A percentile compares a stretch with the other conserved stretches of the same genome.
These are phyloP conservation scores for Micrasema minimum DNA, from an alignment of 1,140 invertebrate species.

Conservation along the genomic window DNA sequence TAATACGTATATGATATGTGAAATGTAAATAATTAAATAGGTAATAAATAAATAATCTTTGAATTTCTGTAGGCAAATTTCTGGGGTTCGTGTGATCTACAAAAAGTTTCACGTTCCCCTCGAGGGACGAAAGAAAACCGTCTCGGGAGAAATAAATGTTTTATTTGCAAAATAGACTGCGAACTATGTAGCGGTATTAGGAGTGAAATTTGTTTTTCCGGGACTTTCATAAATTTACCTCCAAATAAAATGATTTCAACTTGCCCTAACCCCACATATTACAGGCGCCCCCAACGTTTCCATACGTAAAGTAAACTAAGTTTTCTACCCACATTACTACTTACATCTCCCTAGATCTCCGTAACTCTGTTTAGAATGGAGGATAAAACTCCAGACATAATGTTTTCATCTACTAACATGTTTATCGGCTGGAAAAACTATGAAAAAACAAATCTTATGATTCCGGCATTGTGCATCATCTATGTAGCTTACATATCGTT, in stretches of 20 bases:
- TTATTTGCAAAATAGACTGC: too few species aligned
- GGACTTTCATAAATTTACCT: conserved; percentile 17
- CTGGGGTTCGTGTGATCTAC: too few species aligned
- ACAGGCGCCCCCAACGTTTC: too few species aligned
- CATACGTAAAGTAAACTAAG: background rate
- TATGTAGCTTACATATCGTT: too few species aligned
- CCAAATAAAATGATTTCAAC: conserved; percentile 7
- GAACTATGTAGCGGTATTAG: background rate
- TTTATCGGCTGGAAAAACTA: conserved; percentile 24
- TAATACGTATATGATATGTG: too few species aligned
- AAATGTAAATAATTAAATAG: too few species aligned
- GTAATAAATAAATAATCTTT: too few species aligned
- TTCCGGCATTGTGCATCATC: too few species aligned
- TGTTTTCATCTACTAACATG: conserved; percentile 5
- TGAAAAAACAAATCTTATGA: conserved; percentile 6
- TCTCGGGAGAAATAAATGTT: too few species aligned
- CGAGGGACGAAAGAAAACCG: too few species aligned
- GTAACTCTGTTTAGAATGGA: background rate
- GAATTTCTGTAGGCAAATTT: too few species aligned
- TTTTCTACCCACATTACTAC: conserved; percentile 1
- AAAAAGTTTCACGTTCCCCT: background rate
- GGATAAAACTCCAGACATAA: conserved; percentile 23
- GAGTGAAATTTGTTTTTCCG: conserved; percentile 10
- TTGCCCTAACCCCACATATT: background rate
- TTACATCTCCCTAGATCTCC: background rate